Base-by-base conservation (phyloP, 2,888 invertebrate genomes). In the Tricholauxania praeusta region DNA sequence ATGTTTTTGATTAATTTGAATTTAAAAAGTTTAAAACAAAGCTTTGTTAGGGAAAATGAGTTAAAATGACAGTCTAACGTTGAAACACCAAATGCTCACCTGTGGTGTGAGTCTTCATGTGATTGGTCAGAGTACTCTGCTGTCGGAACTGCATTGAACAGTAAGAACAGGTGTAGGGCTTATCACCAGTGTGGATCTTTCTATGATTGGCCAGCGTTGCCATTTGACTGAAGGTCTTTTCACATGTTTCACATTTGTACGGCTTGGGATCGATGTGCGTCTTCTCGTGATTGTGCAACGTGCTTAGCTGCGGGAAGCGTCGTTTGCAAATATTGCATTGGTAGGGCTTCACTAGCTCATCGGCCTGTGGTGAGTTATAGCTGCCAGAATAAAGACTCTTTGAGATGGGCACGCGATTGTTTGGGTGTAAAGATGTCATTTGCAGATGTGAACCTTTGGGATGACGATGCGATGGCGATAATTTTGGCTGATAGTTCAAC, bases 1-100 rank as follows among this genome's bases (percentile, higher is more conserved):
- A 39, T 39, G 39, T 48, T 59, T 59, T 57, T 39, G 39, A 39
- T 49, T 59, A 32, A 17, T 22, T 64, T 64, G 32, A 51, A 22
- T 57, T 60, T 63, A 51, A 83, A 81, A 82, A 80, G 84, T 84
- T 84, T 81, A 85, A 84, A 84, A 82, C 82, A 84, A 85, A 83
- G 84, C 82, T 84, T 84, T 82, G 85, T 84, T 84, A 84, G 84
- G 84, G 84, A 80, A 83, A 83, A 82, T 80, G 80, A 82, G 82
- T 83, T 79, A 82, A 83, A 82, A 82, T 79, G 73, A 75, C 75
- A 83, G 82, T 82, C 79, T 82, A 83, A 84, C 81, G 85, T 82
- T 84, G 83, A 82, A 84, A 70, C 53, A 63, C 70, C 69, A 62
- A 63, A 78, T 81, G 81, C 80, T 83, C 80, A 80, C 80, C 80